Evolutionary conservation across 2,888 invertebrate genomes (phyloP), one percentile per base, ranked within the genome.

Genomic region (Morpho deidamia): DNA sequence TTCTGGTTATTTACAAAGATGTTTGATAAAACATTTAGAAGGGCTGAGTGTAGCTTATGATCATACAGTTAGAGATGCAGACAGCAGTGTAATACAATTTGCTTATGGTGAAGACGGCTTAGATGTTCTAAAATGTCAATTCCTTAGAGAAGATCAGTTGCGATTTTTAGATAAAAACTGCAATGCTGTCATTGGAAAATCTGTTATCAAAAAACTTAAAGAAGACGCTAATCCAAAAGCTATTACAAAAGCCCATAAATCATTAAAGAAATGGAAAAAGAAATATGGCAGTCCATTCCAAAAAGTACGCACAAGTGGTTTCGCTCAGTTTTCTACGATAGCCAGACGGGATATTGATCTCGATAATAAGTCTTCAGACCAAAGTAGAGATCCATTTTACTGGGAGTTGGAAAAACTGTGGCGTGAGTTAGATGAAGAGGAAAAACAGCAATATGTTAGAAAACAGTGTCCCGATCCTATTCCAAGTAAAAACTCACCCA

Each of bases 11-110:
- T 90, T 99, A 53, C 98, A 99, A 83, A 91, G 99, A 61, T 99
- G 99, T 83, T 90, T 99, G 8, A 96, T 99, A 55, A 99, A 99
- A 81, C 98, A 99, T 89, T 89, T 99, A 60, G 99, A 99, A 90
- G 99, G 99, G 7, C 81, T 99, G n/a, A 92, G 92, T 51, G 95
- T 99, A 0, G 92, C 93, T 52, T 99, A 99, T 76, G 99, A 99
- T 78, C 90, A 95, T 70, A 99, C 99, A 0, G 99, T 99, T 0
- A 92, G 99, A 60, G 99, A 99, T 76, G 94, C 96, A 56, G 99
- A 99, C 78, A 95, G 95, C 35, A 95, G 95, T 73, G 93, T 99
- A 1, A 92, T 99, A 49, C 99, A 98, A 91, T 98, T 96, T 80
- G 91, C 94, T 11, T 99, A 98, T 69, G 98, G 98, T 1, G 98